Evolutionary conservation across 2,888 invertebrate genomes (phyloP).

Genomic region (Erpobdella octoculata): DNA sequence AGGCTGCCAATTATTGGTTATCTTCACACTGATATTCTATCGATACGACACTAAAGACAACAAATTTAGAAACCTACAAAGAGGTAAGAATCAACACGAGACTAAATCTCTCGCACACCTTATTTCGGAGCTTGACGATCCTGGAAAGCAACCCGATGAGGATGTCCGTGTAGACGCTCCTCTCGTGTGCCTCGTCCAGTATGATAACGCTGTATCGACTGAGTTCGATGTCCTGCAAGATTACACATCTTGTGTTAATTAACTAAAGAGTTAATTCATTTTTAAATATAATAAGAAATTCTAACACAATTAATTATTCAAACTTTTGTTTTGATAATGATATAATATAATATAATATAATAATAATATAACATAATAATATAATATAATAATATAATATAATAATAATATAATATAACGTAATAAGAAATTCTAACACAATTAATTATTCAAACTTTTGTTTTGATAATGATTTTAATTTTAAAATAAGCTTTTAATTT

Average conservation of each 20-base stretch:
- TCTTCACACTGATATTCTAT: too few relatives aligned
- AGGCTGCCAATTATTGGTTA: too few relatives aligned
- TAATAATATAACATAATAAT: not conserved
- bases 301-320: not conserved
- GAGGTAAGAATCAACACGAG: too few relatives aligned
- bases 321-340: not conserved
- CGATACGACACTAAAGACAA: too few relatives aligned
- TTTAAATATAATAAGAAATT: too few relatives aligned
- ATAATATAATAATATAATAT: not conserved
- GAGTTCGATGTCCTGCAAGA: constrained; percentile 48
- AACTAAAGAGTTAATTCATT: too few relatives aligned
- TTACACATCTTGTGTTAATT: not conserved
- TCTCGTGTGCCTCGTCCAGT: constrained; percentile 94
- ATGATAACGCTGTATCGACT: constrained; percentile 76
- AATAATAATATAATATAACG: not conserved
- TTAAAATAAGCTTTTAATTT: not conserved
- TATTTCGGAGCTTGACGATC: constrained; percentile 72
- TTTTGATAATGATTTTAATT: not conserved
- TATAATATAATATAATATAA: not conserved
- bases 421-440: not conserved
- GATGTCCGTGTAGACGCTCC: constrained; percentile 91
- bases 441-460: not conserved
- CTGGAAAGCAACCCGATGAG: constrained; percentile 80
- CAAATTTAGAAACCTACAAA: too few relatives aligned
- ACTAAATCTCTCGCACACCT: too few relatives aligned